A percentile compares a stretch with the other conserved stretches of the same genome.
Evolutionary conservation across 2,113 vertebrate species (phyloP).

Genomic region (Toxostoma redivivum): DNA sequence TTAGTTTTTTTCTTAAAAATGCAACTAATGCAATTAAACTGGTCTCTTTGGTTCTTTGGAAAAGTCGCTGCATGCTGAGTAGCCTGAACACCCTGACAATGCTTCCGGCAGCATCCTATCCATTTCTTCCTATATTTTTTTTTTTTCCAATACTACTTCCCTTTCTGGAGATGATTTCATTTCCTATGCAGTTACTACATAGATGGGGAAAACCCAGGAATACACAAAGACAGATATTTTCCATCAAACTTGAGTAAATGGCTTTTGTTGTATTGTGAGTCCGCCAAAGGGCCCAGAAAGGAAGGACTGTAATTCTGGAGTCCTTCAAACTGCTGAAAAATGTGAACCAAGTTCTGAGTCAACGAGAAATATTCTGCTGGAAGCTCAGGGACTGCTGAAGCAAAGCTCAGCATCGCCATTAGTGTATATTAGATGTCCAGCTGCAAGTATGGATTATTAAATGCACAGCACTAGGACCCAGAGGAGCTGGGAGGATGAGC

Average conservation of each 20-base stretch:
- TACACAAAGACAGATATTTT: slow-evolving; percentile 3
- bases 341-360: neutral
- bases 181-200: slow-evolving; percentile 4
- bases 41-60: neutral
- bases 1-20: neutral
- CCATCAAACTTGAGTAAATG: neutral
- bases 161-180: slow-evolving; percentile 10
- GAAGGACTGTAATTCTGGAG: neutral
- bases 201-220: neutral
- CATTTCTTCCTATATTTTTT: neutral
- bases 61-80: neutral
- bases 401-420: fast-evolving
- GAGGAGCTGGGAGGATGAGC: neutral
- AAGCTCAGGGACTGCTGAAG: neutral
- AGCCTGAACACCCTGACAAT: neutral
- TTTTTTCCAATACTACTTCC: neutral
- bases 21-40: neutral
- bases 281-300: neutral
- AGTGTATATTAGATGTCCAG: neutral
- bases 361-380: neutral
- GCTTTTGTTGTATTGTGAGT: neutral
- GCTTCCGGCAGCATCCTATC: neutral
- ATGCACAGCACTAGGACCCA: neutral
- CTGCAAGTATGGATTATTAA: neutral
- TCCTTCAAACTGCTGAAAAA: neutral